Conservation (phyloP, 1,140 invertebrate species). For the Zeugodacus cucurbitae region DNA sequence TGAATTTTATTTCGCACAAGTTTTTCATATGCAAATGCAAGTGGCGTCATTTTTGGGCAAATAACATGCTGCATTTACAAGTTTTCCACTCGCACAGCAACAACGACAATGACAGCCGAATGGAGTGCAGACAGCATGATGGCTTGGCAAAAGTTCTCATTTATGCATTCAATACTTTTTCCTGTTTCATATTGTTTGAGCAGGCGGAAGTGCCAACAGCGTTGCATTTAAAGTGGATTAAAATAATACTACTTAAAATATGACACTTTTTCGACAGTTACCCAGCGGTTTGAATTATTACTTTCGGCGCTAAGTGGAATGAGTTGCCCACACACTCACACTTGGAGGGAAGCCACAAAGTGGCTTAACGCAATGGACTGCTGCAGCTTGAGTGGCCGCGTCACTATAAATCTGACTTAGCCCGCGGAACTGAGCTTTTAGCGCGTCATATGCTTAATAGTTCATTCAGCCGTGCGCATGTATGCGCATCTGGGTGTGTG, state of each 20-base stretch:
- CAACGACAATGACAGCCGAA: not conserved
- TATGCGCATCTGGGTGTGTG: not conserved
- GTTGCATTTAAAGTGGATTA: constrained; percentile 6
- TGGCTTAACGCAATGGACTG: not conserved
- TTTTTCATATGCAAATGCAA: constrained; percentile 31
- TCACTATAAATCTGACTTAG: not conserved
- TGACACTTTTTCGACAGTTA: not conserved
- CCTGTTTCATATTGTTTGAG: not conserved
- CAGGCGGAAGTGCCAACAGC: not conserved
- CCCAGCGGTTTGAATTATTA: not conserved
- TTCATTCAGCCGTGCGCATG: not conserved
- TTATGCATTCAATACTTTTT: not conserved
- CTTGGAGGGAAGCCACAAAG: not conserved
- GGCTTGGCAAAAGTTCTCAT: not conserved
- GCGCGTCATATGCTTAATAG: not conserved
- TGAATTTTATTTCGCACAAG: not conserved
- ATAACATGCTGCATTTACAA: constrained; percentile 27
- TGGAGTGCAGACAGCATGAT: not conserved
- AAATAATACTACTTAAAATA: not conserved
- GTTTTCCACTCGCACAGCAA: not conserved
- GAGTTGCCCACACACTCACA: not conserved
- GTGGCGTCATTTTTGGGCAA: not conserved
- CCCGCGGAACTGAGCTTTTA: no score
- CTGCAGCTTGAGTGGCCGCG: not conserved
- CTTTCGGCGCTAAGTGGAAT: not conserved